phyloP scores from a whole-genome alignment of 2,888 invertebrate genomes.

The Pandemis heparana region DNA sequence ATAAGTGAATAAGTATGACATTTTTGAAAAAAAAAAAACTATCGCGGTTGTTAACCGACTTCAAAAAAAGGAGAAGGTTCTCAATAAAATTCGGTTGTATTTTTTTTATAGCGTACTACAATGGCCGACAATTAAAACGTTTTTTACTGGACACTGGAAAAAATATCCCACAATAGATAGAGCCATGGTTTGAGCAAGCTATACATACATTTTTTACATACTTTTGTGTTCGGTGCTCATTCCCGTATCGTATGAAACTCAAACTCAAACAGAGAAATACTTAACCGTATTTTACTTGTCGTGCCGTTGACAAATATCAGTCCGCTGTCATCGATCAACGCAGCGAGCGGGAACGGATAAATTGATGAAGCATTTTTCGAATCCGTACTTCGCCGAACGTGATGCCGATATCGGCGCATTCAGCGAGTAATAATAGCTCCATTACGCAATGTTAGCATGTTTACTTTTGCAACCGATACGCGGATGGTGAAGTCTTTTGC shows the following conservation, averaged over 20 bases:
- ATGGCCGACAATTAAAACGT: too few relatives aligned
- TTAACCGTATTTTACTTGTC: conserved; percentile 56
- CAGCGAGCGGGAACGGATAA: conserved; percentile 68
- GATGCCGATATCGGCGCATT: conserved; percentile 51
- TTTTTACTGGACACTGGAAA: too few relatives aligned
- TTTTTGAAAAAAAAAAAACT: too few relatives aligned
- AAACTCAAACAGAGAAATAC: conserved; percentile 42
- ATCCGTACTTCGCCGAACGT: conserved; percentile 53
- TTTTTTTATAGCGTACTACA: too few relatives aligned
- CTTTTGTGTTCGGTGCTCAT: neutral
- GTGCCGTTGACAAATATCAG: conserved; percentile 67
- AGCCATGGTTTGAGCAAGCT: neutral
- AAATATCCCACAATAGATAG: too few relatives aligned
- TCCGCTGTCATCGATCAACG: conserved; percentile 67
- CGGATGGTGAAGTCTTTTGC: conserved; percentile 8
- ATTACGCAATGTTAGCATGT: conserved; percentile 38
- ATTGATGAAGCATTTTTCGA: conserved; percentile 71
- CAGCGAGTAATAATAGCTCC: conserved; percentile 44
- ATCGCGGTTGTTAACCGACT: too few relatives aligned
- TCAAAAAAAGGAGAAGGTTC: too few relatives aligned
- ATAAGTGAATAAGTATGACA: too few relatives aligned
- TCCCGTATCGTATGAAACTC: conserved; percentile 18
- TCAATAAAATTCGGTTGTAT: too few relatives aligned
- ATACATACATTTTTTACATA: neutral
- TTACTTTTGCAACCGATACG: conserved; percentile 50